A percentile compares a stretch with the other conserved stretches of the same genome.
Evolutionary conservation across 2,888 invertebrate genomes (phyloP).

Genomic region (Lasioglossum pauxillum): DNA sequence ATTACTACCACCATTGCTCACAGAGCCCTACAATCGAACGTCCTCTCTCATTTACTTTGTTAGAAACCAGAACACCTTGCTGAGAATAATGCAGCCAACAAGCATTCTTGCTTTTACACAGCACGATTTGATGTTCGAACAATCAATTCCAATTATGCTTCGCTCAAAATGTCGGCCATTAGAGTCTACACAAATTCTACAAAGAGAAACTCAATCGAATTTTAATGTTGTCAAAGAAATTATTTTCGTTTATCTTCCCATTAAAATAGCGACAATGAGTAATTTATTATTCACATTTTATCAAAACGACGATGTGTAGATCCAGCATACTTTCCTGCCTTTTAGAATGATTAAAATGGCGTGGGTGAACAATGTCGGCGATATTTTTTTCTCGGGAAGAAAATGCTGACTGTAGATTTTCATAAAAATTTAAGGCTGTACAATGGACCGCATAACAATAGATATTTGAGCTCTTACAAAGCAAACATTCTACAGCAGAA

Average conservation of each 20-base stretch:
- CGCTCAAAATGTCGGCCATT: neutral
- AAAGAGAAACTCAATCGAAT: neutral
- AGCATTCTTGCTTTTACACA: neutral
- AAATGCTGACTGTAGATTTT: neutral
- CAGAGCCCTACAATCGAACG: neutral
- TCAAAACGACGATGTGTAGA: neutral
- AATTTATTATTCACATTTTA: neutral
- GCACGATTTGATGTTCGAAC: neutral
- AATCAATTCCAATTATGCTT: neutral
- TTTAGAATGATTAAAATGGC: neutral
- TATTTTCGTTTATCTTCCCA: neutral
- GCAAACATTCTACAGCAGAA: too few relatives aligned
- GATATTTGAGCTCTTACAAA: neutral
- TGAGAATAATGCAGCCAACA: neutral
- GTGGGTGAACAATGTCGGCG: neutral
- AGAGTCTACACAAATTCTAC: neutral
- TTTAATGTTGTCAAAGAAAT: neutral
- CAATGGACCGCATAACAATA: neutral
- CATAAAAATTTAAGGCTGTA: neutral
- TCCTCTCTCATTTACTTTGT: neutral
- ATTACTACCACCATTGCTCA: neutral
- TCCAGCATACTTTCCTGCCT: neutral
- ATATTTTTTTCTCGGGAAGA: neutral
- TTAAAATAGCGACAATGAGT: neutral
- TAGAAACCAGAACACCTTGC: neutral